phyloP scores from a whole-genome alignment of 2,113 vertebrate genomes.

The Chionis minor region DNA sequence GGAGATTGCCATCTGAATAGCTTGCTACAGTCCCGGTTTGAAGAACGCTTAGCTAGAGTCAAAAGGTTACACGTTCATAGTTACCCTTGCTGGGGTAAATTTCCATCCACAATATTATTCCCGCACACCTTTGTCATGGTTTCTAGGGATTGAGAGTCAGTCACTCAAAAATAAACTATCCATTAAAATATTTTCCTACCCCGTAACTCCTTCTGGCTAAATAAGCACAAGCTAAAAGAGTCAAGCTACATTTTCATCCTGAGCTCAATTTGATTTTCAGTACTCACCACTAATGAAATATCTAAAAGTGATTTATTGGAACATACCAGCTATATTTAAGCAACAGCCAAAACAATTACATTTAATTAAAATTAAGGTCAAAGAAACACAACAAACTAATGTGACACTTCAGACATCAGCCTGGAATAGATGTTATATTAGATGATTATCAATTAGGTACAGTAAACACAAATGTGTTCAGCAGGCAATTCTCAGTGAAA shows the following conservation, averaged over 20 bases:
- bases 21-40: not conserved
- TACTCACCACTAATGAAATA: constrained; percentile 33
- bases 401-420: constrained; percentile 7
- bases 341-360: constrained; percentile 36
- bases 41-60: not conserved
- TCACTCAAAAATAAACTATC: not conserved
- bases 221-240: not conserved
- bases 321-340: constrained; percentile 35
- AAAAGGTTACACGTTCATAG: not conserved
- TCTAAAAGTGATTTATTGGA: constrained; percentile 42
- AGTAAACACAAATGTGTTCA: not conserved
- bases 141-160: not conserved
- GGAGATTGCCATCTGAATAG: not conserved
- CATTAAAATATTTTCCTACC: not conserved
- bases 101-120: not conserved
- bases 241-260: not conserved
- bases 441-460: constrained; percentile 40
- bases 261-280: constrained; percentile 17
- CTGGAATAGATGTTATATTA: not conserved
- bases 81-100: not conserved
- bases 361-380: constrained; percentile 59
- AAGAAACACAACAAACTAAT: constrained; percentile 40
- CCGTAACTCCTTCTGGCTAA: not conserved
- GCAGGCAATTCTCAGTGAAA: not conserved
- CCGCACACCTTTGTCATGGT: not conserved